Evolutionary conservation across 2,888 invertebrate species (phyloP).

Genomic region (Sarcophaga rosellei): DNA sequence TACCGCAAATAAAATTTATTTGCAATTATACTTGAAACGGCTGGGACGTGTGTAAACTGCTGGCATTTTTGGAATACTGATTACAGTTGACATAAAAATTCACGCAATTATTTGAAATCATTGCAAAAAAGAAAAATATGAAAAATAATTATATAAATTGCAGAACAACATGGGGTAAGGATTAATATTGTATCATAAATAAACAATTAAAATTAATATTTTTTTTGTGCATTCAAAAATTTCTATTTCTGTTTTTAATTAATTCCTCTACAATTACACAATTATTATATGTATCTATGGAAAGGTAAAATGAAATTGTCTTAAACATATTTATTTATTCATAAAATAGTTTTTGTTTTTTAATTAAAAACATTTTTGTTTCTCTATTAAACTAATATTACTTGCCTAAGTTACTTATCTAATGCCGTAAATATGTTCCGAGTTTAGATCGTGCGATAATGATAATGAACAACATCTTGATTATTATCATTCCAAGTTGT

Average conservation of each 20-base stretch:
- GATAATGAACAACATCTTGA: neutral
- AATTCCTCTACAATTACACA: conserved; percentile 45
- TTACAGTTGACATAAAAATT: no score
- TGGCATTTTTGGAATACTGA: no score
- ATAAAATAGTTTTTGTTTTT: neutral
- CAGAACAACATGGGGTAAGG: conserved; percentile 39
- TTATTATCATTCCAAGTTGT: conserved; percentile 8
- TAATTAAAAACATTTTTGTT: conserved; percentile 54
- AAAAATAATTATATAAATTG: neutral
- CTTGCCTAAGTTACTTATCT: neutral
- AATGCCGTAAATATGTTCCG: neutral
- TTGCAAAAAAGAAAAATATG: no score
- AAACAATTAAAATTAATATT: conserved; percentile 59
- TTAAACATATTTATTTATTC: neutral
- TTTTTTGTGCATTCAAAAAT: conserved; percentile 5
- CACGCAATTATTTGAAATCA: no score
- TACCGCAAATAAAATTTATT: no score
- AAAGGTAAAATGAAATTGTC: conserved; percentile 42
- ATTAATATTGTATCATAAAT: conserved; percentile 35
- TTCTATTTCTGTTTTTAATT: conserved; percentile 25
- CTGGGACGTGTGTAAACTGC: no score
- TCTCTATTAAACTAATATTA: conserved; percentile 23
- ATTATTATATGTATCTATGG: neutral
- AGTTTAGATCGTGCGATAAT: neutral
- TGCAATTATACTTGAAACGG: no score